A percentile compares a stretch with the other conserved stretches of the same genome.
phyloP scores from a whole-genome alignment of 1,140 invertebrate genomes.

The Drosophila tsacasi region DNA sequence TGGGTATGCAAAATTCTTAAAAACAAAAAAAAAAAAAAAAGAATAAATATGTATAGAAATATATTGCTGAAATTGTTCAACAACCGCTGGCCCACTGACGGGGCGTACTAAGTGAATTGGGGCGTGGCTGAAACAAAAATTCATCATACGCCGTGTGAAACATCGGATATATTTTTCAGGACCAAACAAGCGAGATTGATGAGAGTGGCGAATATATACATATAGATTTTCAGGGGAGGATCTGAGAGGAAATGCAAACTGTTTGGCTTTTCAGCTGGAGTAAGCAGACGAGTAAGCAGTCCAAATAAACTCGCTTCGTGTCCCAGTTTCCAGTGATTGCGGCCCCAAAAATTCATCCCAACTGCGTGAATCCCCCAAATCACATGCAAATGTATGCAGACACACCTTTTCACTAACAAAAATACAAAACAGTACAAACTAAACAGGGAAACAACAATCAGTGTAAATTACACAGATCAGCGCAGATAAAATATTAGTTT shows the following conservation, averaged over 20 bases:
- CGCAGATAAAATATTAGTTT: conserved; percentile 23
- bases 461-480: conserved; percentile 35
- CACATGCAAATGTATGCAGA: conserved; percentile 67
- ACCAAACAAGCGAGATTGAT: conserved; percentile 34
- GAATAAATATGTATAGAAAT: conserved; percentile 14
- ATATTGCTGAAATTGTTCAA: conserved; percentile 16
- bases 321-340: conserved; percentile 17
- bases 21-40: conserved; percentile 11
- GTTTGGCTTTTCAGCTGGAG: conserved; percentile 41
- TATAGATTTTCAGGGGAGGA: neutral
- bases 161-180: conserved; percentile 46
- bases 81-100: neutral
- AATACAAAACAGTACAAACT: conserved; percentile 7
- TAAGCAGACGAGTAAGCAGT: conserved; percentile 58
- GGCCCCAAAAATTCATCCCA: conserved; percentile 24
- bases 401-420: neutral
- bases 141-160: conserved; percentile 44
- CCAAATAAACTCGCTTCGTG: conserved; percentile 16
- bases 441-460: conserved; percentile 27
- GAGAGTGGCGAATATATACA: neutral
- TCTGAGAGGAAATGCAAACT: conserved; percentile 49
- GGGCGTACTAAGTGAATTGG: conserved; percentile 15
- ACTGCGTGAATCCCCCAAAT: conserved; percentile 31
- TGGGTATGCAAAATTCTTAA: conserved; percentile 10
- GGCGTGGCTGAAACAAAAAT: conserved; percentile 41